Evolutionary conservation across 2,113 vertebrate genomes (phyloP), one percentile per base, ranked within the genome.

Genomic region (Mastomys coucha): DNA sequence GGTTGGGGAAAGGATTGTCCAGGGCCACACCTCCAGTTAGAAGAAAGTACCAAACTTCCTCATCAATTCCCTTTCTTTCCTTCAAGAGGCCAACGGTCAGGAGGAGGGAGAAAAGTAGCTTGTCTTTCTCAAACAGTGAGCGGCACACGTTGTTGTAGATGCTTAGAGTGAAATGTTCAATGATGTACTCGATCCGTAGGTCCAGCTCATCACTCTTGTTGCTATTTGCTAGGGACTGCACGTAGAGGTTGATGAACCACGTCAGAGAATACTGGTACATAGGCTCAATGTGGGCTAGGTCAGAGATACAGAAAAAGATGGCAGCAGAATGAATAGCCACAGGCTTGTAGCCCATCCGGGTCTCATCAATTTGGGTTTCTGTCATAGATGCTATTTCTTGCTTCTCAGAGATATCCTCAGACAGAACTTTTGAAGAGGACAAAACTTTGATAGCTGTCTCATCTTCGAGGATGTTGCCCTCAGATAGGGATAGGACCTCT

Each of bases 201-300:
- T 95, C 65, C 33, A 99, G 95, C 31, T 98, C 94, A 0, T 99
- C 98, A 0, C 99, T 99, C 93, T 98, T 98, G 3, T 20, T 4
- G 77, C 99, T 99, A 42, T 99, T 98, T 22, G 98, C 98, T 51
- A 99, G 99, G 2, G 99, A 99, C 0, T 98, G 98, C 76, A 99
- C 75, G 16, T 99, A 99, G 65, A 99, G 98, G 96, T 99, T 98
- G 93, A 99, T 99, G 98, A 99, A 99, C 99, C 99, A 99, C 8
- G 97, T 98, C 95, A 99, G 81, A 0, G 99, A 99, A 97, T 99
- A 99, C 75, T 99, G 99, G 97, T 99, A 99, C 99, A 99, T 99
- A 0, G 99, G 99, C 86, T 99, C 99, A 1, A 99, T 99, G 97
- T 99, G 98, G 84, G 99, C 99, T 95, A 99, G 96, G 33, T 99